phyloP scores from a whole-genome alignment of 2,113 vertebrate species.

The Barbus barbus region DNA sequence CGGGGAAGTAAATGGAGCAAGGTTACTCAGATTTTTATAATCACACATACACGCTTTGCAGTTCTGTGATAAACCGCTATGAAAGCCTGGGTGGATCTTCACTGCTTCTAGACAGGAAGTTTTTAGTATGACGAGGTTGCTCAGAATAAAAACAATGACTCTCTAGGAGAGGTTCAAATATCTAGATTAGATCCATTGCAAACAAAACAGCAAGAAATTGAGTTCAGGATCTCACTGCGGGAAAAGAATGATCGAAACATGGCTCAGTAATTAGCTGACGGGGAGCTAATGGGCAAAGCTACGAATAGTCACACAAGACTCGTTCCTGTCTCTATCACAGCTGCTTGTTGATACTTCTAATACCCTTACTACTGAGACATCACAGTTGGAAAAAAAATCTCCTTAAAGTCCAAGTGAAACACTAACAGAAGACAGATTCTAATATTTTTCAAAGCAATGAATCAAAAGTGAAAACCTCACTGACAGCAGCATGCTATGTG shows the following conservation, averaged over 20 bases:
- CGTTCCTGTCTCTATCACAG: constrained; percentile 12
- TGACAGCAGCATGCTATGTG: background rate
- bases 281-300: constrained; percentile 42
- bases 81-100: constrained; percentile 5
- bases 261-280: constrained; percentile 46
- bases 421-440: background rate
- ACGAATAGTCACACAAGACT: constrained; percentile 48
- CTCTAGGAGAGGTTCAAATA: background rate
- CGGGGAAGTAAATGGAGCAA: constrained; percentile 61
- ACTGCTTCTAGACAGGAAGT: constrained; percentile 9
- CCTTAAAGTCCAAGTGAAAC: background rate
- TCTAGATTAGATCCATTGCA: constrained; percentile 4
- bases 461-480: constrained; percentile 13
- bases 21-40: constrained; percentile 5
- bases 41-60: background rate
- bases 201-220: constrained; percentile 45
- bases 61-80: background rate
- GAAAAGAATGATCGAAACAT: constrained; percentile 53
- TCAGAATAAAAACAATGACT: background rate
- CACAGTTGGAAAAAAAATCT: background rate
- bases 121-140: background rate
- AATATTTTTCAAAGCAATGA: background rate
- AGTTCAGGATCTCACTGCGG: constrained; percentile 57
- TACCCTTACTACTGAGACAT: background rate
- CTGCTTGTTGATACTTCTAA: constrained; percentile 41